Conservation (phyloP, 2,113 vertebrate genomes). For the Scophthalmus maximus region DNA sequence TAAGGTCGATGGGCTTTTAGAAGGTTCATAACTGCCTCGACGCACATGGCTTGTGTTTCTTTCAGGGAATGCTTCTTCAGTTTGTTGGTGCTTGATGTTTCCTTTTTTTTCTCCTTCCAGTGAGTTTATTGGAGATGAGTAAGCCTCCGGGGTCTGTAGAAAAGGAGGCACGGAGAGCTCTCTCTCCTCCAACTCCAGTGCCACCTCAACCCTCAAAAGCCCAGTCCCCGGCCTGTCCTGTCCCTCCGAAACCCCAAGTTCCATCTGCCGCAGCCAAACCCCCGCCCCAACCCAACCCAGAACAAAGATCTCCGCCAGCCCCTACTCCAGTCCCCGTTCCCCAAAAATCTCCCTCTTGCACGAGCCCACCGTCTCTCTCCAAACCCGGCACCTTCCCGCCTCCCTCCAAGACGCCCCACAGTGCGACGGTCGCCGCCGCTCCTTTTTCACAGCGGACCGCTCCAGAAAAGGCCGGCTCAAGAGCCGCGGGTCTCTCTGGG, state of each 20-base stretch:
- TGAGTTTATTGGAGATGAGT: constrained; percentile 70
- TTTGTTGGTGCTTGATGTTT: background rate
- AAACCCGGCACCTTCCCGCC: constrained; percentile 21
- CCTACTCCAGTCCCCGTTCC: constrained; percentile 16
- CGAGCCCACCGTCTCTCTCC: background rate
- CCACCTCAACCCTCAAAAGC: constrained; percentile 58
- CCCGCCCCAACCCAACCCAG: constrained; percentile 50
- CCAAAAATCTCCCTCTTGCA: constrained; percentile 25
- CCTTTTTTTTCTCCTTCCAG: constrained; percentile 36
- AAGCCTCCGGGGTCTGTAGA: constrained; percentile 57
- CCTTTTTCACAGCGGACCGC: constrained; percentile 25
- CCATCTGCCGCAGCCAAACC: constrained; percentile 48
- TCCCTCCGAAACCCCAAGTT: constrained; percentile 52
- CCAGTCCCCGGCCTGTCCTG: constrained; percentile 32
- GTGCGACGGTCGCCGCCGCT: constrained; percentile 25
- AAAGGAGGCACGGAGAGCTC: constrained; percentile 62
- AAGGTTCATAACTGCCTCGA: background rate
- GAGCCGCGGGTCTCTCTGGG: constrained; percentile 25
- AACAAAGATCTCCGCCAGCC: constrained; percentile 57
- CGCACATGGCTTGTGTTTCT: background rate
- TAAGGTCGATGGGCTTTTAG: background rate
- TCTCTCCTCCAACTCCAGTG: constrained; percentile 64
- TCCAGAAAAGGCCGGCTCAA: constrained; percentile 27
- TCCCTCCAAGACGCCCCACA: constrained; percentile 29
- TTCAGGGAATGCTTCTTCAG: background rate